A percentile compares a stretch with the other conserved stretches of the same genome.
Evolutionary conservation across 2,888 invertebrate species (phyloP).

Genomic region (Morpho helenor): DNA sequence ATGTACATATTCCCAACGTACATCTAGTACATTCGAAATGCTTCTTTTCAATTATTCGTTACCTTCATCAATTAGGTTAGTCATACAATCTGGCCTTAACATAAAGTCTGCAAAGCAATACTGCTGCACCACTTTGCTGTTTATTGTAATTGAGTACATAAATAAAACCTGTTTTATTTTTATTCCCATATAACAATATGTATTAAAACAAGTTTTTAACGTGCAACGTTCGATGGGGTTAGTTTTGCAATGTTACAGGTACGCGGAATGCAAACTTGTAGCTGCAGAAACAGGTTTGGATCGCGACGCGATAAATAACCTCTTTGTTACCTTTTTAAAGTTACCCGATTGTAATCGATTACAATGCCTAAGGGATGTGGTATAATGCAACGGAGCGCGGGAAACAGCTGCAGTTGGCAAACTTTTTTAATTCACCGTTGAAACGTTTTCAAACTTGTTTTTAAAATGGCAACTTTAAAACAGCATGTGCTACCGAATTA

Average conservation of each 20-base stretch:
- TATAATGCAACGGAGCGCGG: constrained; percentile 19
- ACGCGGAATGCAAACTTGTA: constrained; percentile 61
- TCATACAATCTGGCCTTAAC: too few relatives aligned
- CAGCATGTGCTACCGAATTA: too few relatives aligned
- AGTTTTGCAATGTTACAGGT: constrained; percentile 53
- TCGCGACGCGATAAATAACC: constrained; percentile 32
- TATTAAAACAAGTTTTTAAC: constrained; percentile 38
- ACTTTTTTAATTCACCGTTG: constrained; percentile 30
- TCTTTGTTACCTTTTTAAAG: constrained; percentile 26
- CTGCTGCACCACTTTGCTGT: constrained; percentile 16
- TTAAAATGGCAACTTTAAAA: background rate
- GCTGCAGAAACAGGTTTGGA: constrained; percentile 58
- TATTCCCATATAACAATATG: constrained; percentile 27
- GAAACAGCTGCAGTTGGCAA: constrained; percentile 40
- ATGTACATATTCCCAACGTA: too few relatives aligned
- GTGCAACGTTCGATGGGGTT: constrained; percentile 41
- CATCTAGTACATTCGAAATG: too few relatives aligned
- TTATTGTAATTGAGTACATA: constrained; percentile 3
- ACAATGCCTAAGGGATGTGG: constrained; percentile 18
- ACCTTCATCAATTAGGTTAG: too few relatives aligned
- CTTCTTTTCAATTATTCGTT: too few relatives aligned
- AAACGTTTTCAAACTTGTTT: constrained; percentile 15
- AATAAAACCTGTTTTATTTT: constrained; percentile 14
- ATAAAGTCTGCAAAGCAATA: constrained; percentile 3
- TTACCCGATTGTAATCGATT: constrained; percentile 19